Evolutionary conservation across 2,888 invertebrate species (phyloP), one percentile per base, ranked within the genome.

Genomic region (Amaurobius ferox): DNA sequence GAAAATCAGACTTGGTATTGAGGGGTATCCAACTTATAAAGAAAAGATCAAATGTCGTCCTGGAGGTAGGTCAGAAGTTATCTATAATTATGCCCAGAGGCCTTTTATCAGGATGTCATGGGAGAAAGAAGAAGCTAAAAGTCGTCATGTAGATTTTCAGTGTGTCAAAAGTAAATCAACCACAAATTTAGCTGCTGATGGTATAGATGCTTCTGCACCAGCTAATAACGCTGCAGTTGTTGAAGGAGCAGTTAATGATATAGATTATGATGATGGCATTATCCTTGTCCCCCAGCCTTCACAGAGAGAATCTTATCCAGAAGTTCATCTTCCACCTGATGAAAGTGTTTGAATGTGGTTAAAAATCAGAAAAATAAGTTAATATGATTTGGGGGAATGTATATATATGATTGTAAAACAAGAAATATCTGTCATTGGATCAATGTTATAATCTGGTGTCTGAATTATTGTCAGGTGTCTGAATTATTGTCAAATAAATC

Each of bases 61-160:
- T 0, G 98, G 98, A 0, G 97, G 97, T 0, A 93, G 98, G 1
- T 96, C 98, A 0, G 99, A 99, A 92, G 97, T 99, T 0, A 98
- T 99, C 89, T 99, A 99, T 93, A 99, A 99, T 92, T 99, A 99
- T 91, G 99, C 99, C 0, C 99, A 99, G 91, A 93, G 99, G 0
- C 99, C 99, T 0, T 99, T 99, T 92, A 96, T 99, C 74, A 98
- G 98, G 91, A 97, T 98, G 96, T 98, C 98, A 0, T 99, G 99
- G 99, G 99, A 99, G 91, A 99, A 99, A 90, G 99, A 99, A 90
- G 99, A 99, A 90, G 99, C 98, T 0, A 98, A 98, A 91, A 98
- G 97, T 90, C 94, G 99, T 0, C 99, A 99, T 91, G 99, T 99
- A 0, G 99, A 99, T 92, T 99, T 99, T 88, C 97, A 99, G 92